These are phyloP conservation scores for Paracanthobrama guichenoti DNA, from an alignment of 2,113 vertebrate species.

Conservation along the genomic window DNA sequence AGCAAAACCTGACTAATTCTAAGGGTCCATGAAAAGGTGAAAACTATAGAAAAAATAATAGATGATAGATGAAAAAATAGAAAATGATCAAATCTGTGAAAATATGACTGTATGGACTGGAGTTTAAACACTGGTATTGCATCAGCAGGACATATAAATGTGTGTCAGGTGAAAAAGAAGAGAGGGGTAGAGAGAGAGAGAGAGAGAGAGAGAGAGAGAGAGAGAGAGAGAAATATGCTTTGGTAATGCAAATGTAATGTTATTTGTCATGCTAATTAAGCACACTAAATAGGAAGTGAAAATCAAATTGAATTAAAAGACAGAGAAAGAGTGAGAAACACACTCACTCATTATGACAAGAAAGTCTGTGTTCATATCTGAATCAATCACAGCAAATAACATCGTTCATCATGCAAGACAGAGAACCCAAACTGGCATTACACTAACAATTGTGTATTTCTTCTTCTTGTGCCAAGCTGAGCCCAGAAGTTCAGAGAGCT, in stretches of 20 bases:
- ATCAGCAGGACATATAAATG: background rate
- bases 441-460: background rate
- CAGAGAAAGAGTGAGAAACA: background rate
- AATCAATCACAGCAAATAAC: slow-evolving; percentile 10
- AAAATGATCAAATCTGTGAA: background rate
- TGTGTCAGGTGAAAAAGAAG: background rate
- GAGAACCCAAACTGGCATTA: slow-evolving; percentile 12
- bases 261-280: slow-evolving; percentile 26
- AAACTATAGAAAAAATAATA: background rate
- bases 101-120: background rate
- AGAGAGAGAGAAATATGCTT: slow-evolving; percentile 3
- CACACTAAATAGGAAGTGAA: slow-evolving; percentile 16
- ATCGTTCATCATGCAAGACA: background rate
- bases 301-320: slow-evolving; percentile 21
- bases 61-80: too few relatives aligned
- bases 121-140: background rate
- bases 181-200: too few relatives aligned
- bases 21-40: background rate
- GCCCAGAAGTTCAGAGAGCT: slow-evolving; percentile 22
- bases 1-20: background rate
- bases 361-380: slow-evolving; percentile 2
- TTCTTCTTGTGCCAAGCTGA: background rate
- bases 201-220: background rate
- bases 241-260: background rate
- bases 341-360: background rate